Base-by-base conservation (phyloP, 2,113 vertebrate genomes). In the Gallinago media region DNA sequence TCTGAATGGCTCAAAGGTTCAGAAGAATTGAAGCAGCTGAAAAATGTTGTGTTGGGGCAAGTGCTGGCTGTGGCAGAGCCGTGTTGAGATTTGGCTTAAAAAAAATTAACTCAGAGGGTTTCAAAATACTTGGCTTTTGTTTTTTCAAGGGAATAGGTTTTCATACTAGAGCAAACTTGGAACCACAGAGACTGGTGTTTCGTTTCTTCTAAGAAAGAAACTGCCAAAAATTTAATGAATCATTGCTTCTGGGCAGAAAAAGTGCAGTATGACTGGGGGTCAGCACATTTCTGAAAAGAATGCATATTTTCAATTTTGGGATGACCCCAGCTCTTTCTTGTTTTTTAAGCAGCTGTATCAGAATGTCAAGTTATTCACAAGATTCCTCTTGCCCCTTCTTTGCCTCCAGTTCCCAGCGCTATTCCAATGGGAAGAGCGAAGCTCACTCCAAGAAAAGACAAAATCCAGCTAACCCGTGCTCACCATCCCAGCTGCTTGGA, bases 201-300 rank as follows among this genome's bases (percentile, higher is more conserved):
- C 6, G 38, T 96, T 93, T 79, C 62, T 93, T 82, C 34, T 70
- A 79, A 66, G 25, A 65, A 81, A 75, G 59, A 61, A 54, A 82
- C 12, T 82, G 62, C 70, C 62, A 92, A 58, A 87, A 96, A 85
- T 40, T 16, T 87, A 96, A 61, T 27, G 17, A 94, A 70, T 85
- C 38, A 32, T 80, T 9, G 0, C 58, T 81, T 89, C 54, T 85
- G 74, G 61, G 74, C 27, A 94, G 31, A 75, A 22, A 91, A 94
- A 88, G 20, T 88, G 31, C n/a, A 65, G 6, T 78, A 38, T 70
- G 70, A 73, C n/a, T 50, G 9, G 5, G 8, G 54, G n/a, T 85
- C 77, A 82, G n/a, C 62, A 76, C 17, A 67, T 72, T 94, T 94
- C 50, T 87, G 54, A 65, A 86, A 84, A 80, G 27, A 91, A 87